These are phyloP conservation scores for Dendrocopos noguchii DNA, from an alignment of 2,113 vertebrate species.

Conservation along the genomic window DNA sequence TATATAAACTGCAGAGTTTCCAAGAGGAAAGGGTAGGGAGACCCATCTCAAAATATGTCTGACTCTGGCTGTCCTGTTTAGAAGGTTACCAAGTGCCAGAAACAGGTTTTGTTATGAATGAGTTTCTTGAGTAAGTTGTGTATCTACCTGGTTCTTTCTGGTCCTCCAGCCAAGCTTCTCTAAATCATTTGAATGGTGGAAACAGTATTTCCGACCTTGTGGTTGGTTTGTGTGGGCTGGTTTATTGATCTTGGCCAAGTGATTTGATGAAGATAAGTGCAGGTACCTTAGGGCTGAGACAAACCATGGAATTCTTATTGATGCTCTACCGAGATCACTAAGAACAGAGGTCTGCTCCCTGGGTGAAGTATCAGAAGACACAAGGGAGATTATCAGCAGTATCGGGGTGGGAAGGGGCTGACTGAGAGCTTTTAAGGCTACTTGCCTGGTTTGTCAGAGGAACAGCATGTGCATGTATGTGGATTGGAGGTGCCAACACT, in stretches of 20 bases:
- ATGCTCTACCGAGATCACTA: not conserved
- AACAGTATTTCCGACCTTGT: not conserved
- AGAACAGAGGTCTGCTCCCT: not conserved
- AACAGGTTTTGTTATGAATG: not conserved
- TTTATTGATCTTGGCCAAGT: slow-evolving; percentile 28
- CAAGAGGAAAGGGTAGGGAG: not conserved
- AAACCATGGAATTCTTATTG: not conserved
- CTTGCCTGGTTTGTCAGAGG: not conserved
- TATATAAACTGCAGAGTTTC: not conserved
- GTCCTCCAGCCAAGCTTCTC: not conserved
- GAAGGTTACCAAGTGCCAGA: not conserved
- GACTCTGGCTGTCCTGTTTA: not conserved
- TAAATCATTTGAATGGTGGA: not conserved
- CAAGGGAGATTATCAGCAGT: not conserved
- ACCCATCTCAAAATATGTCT: not conserved
- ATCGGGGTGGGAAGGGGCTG: not conserved
- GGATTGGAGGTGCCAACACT: not conserved
- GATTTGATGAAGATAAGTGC: not conserved
- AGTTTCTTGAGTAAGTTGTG: not conserved
- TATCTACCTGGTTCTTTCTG: not conserved
- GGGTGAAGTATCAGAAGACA: not conserved
- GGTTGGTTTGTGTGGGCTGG: slow-evolving; percentile 10
- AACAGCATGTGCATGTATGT: not conserved
- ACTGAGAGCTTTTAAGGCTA: too few species aligned
- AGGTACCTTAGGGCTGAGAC: not conserved